Conservation (phyloP, 1,140 invertebrate genomes). For the Chrysopa pallens region DNA sequence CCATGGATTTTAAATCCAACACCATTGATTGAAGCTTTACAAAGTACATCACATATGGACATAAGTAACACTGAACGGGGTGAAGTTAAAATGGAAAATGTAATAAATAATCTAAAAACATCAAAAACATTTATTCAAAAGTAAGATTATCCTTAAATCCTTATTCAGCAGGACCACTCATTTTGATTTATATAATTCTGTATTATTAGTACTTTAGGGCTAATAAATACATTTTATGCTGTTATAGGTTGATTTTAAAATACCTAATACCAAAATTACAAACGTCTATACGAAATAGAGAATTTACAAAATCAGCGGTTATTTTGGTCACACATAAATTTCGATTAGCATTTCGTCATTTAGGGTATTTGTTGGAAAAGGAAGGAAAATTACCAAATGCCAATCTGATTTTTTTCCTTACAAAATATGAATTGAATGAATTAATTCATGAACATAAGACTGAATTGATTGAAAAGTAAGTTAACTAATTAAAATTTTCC, state of each 20-base stretch:
- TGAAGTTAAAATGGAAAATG: conserved; percentile 16
- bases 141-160: conserved; percentile 17
- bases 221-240: no score
- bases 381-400: conserved; percentile 43
- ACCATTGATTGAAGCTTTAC: conserved; percentile 38
- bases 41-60: conserved; percentile 25
- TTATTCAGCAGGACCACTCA: no score
- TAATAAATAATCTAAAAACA: conserved; percentile 25
- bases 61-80: conserved; percentile 10
- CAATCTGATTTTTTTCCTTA: conserved; percentile 51
- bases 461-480: conserved; percentile 42
- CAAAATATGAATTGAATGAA: conserved; percentile 39
- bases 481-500: neutral
- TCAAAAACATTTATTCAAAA: conserved; percentile 25
- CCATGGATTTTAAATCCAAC: conserved; percentile 47
- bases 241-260: conserved; percentile 27
- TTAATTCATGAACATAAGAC: conserved; percentile 35
- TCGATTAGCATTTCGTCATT: conserved; percentile 33
- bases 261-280: conserved; percentile 37
- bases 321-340: conserved; percentile 38
- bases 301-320: conserved; percentile 44
- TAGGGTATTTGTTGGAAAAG: conserved; percentile 36
- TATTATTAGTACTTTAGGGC: no score
- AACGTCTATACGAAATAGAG: conserved; percentile 38
- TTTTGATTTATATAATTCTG: no score